Base-by-base conservation (phyloP, 2,888 invertebrate species). In the Dolichopus griseipennis region DNA sequence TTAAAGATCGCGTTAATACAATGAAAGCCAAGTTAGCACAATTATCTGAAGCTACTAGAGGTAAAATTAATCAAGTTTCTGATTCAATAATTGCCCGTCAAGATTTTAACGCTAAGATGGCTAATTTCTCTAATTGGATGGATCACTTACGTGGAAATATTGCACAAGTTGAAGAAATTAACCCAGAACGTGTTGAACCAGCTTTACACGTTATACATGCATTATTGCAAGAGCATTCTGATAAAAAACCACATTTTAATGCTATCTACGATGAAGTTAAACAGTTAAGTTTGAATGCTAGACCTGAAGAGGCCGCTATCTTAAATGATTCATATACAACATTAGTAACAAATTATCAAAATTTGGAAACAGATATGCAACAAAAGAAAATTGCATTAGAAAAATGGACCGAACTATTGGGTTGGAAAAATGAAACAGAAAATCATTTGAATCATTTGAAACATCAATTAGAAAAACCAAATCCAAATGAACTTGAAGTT, bases 191-290 rank as follows among this genome's bases (percentile, higher is more conserved):
- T 77, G 90, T 95, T 0, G 92, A 93, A 74, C 85, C 87, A 0
- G 87, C 88, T 52, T 80, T 95, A 15, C 91, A 93, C 76, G 87
- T 89, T 0, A 87, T 93, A 73, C 92, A 95, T 78, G 88, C 88
- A 0, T 83, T 94, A 33, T 83, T 92, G 68, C 91, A 92, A 79
- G 95, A 96, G 75, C 92, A 93, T 77, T 88, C 90, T 2, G 92
- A 93, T 64, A 91, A 93, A 75, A 90, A 91, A 74, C 87, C 91
- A 0, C 85, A 85, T 64, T 92, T 95, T 72, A 86, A 88, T 71
- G 85, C 86, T 2, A 91, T 95, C 72, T 91, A 92, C 74, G 88
- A 90, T 73, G 92, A 95, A 83, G 88, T 95, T 0, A 93, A 93
- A 75, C 88, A 88, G 69, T 84, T 94, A 73, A 87, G 90, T 0